These are phyloP conservation scores for Micromesistius poutassou DNA, from an alignment of 2,797 vertebrate genomes.

Conservation along the genomic window DNA sequence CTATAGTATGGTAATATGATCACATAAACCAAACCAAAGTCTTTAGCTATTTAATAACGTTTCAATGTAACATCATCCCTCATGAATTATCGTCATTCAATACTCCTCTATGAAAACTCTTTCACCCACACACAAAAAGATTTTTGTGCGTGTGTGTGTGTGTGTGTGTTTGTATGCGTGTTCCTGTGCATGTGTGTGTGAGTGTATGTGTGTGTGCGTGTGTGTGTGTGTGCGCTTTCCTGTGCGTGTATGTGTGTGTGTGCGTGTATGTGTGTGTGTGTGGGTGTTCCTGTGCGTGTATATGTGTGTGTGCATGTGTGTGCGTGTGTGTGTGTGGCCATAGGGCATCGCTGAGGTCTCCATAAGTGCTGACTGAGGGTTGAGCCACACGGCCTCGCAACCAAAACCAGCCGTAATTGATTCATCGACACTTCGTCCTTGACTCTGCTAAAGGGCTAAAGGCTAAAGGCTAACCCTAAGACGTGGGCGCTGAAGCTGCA, in stretches of 20 bases:
- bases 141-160: neutral
- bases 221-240: neutral
- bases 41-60: neutral
- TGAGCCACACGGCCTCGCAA: neutral
- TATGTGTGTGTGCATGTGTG: too few species aligned
- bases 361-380: neutral
- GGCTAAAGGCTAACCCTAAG: neutral
- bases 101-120: neutral
- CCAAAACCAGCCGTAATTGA: neutral
- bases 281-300: too few species aligned
- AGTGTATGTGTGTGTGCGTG: neutral
- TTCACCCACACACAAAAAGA: neutral
- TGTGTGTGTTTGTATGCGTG: neutral
- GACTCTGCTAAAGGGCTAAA: conserved; percentile 10
- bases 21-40: neutral
- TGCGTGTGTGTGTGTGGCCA: neutral
- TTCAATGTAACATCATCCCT: neutral
- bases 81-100: neutral
- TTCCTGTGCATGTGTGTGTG: neutral
- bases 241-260: too few species aligned
- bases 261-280: too few species aligned
- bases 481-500: neutral
- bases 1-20: neutral
- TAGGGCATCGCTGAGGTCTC: neutral
- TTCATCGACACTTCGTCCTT: conserved; percentile 15